A percentile compares a stretch with the other conserved stretches of the same genome.
Evolutionary conservation across 37 sponge, comb jelly and placozoan genomes (phyloP).

Genomic region (Corticium candelabrum): DNA sequence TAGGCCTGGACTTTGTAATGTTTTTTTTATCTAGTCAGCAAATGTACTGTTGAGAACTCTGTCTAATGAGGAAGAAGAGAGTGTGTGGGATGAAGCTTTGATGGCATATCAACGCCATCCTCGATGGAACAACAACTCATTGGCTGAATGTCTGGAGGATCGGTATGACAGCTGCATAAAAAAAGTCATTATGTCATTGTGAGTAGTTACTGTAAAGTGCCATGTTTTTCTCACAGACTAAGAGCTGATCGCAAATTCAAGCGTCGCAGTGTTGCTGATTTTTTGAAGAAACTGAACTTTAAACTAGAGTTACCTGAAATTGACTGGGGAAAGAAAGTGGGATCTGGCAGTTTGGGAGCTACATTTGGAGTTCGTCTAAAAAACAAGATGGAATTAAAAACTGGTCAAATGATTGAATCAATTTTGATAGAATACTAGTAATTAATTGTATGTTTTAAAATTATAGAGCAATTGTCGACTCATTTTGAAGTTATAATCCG

Average conservation of each 20-base stretch:
- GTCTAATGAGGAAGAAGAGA: neutral
- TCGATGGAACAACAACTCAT: neutral
- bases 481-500: neutral
- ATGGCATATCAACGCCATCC: neutral
- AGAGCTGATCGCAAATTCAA: neutral
- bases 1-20: no score
- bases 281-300: neutral
- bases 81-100: neutral
- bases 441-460: neutral
- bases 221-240: neutral
- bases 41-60: neutral
- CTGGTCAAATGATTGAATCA: neutral
- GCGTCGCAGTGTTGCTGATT: neutral
- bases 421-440: neutral
- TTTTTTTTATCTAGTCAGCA: constrained; percentile 1
- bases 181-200: no score
- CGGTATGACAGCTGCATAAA: neutral
- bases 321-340: neutral
- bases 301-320: neutral
- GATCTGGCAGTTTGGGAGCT: neutral
- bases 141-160: neutral
- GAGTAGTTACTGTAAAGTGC: no score
- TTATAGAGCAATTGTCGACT: neutral
- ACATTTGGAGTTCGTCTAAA: neutral
- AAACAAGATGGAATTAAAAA: neutral